Evolutionary conservation across 2,113 vertebrate genomes (phyloP), one percentile per base, ranked within the genome.

Genomic region (Centropus unirufus): DNA sequence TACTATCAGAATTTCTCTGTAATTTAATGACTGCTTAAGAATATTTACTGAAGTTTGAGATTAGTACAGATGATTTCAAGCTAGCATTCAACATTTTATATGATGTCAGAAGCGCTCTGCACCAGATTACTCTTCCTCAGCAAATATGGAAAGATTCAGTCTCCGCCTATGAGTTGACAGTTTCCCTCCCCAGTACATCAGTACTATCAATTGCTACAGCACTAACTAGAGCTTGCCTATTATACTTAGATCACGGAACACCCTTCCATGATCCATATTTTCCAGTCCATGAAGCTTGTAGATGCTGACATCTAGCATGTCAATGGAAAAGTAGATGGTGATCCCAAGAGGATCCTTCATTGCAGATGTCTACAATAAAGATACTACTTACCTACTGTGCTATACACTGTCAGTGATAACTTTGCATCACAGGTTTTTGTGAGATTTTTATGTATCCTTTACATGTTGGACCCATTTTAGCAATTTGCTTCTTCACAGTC

Each of bases 311-410:
- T 90, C n/a, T 89, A 96, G 91, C 63, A 82, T 51, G 54, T 79
- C 94, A 95, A 90, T 39, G 58, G 91, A 44, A 64, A 96, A 96
- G 68, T 51, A 95, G 95, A 79, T 26, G n/a, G 51, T 39, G 92
- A 83, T 93, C 95, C 91, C 95, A 83, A 59, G 94, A 89, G 95
- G 79, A 91, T 13, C 34, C 69, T 92, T 47, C 49, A 85, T 77
- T 96, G 91, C 55, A 96, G 92, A 90, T 95, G 85, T 88, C 14
- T 69, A 80, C 40, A 92, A 55, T 96, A 95, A 96, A 96, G 59
- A 59, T 52, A 80, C 54, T 59, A 9, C 95, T 79, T 74, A 27
- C 59, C 88, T 69, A 67, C 52, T 61, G 36, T 21, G 46, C 66
- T 63, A 40, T 46, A 44, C 12, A 19, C 17, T 90, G 64, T 92